These are phyloP conservation scores for Vireo altiloquus DNA, from an alignment of 2,113 vertebrate species.

Conservation along the genomic window DNA sequence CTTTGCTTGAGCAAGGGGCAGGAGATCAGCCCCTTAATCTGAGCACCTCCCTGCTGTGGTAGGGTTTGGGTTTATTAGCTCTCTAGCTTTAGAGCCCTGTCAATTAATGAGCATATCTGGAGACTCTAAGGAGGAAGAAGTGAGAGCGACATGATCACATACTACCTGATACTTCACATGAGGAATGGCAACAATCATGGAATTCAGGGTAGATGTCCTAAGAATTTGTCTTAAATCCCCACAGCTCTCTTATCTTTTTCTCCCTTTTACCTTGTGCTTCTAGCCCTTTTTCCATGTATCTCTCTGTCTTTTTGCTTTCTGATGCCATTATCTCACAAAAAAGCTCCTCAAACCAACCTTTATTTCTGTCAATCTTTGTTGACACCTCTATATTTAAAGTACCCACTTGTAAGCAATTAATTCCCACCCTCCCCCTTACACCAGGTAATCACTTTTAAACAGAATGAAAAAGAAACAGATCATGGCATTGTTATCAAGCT, in stretches of 20 bases:
- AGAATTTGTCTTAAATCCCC: not conserved
- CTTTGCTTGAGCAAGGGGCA: not conserved
- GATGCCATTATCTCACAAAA: not conserved
- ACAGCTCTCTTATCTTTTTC: not conserved
- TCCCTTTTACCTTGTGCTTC: not conserved
- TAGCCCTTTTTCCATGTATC: not conserved
- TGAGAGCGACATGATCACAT: not conserved
- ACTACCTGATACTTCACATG: not conserved
- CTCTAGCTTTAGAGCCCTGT: not conserved
- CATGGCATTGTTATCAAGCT: not conserved
- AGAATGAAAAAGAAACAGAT: not conserved
- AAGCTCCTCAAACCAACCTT: not conserved
- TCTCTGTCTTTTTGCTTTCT: not conserved
- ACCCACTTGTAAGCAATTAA: not conserved
- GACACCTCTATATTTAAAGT: not conserved
- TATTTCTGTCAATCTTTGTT: not conserved
- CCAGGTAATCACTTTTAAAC: not conserved
- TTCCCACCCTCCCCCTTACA: not conserved
- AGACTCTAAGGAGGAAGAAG: not conserved
- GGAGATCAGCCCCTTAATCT: not conserved
- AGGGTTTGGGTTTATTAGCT: not conserved
- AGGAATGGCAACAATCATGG: not conserved
- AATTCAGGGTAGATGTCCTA: not conserved
- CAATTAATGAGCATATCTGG: not conserved
- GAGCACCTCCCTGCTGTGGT: not conserved